Base-by-base conservation (phyloP, 2,888 invertebrate species). In the Lasioglossum figueresi region DNA sequence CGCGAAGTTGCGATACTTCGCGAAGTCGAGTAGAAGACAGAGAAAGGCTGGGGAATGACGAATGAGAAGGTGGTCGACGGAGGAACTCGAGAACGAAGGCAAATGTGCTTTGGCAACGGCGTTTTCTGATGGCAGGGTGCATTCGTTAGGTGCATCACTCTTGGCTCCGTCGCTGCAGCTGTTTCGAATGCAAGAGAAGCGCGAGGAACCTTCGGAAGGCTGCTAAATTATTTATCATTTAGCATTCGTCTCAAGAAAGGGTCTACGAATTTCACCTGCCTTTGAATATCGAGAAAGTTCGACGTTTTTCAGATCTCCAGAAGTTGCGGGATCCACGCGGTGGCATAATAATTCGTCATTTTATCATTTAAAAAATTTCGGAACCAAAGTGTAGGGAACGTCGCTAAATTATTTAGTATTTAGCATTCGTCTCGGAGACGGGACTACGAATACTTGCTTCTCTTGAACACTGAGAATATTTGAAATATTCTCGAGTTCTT, bases 1-100 rank as follows among this genome's bases (percentile, higher is more conserved):
- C 84, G 83, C 85, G 88, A 92, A 93, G 88, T 93, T 93, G 89
- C 86, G 90, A 88, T 86, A 90, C 88, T 89, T 88, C 82, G 76
- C 77, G 84, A 76, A 76, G 68, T 75, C 75, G 75, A 72, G 80
- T 48, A 72, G 72, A 63, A 83, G 82, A 85, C 77, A 79, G 71
- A 63, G 75, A 79, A 71, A 71, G 34, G 3, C 19, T 34, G 66
- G 8, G 71, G 71, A 75, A 75, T 66, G 73, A 78, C 31, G 63
- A 63, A 34, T 63, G 63, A 31, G 34, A 66, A 34, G 31, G 16
- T 66, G 8, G 66, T 19, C 72, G 76, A 73, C 66, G 76, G 79
- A 59, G 75, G 37, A 77, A 16, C 43, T 10, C 5, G n/a, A 72
- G 72, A 66, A 76, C 27, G 59, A 43, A 52, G 40, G 52, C 23